Evolutionary conservation across 2,113 vertebrate species (phyloP).

Genomic region (Herpailurus yagouaroundi): DNA sequence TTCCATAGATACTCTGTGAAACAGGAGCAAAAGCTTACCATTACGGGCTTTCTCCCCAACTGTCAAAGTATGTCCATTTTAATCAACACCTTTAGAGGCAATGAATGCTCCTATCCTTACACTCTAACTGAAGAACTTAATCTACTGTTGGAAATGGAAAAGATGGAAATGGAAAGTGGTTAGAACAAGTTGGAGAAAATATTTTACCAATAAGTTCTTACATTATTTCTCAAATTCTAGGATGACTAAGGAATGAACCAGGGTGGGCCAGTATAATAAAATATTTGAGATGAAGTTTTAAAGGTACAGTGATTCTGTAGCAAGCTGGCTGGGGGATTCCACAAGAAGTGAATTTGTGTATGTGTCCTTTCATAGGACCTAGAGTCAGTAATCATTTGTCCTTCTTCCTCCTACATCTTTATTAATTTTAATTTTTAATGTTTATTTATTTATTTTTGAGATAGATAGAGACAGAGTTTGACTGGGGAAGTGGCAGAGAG

Average conservation of each 20-base stretch:
- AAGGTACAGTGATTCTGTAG: not conserved
- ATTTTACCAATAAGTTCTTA: not conserved
- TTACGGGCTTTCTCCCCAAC: not conserved
- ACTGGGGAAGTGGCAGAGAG: no score
- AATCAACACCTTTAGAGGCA: not conserved
- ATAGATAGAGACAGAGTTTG: no score
- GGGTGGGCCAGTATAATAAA: not conserved
- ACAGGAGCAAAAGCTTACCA: not conserved
- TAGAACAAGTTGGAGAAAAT: not conserved
- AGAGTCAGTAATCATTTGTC: not conserved
- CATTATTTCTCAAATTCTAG: not conserved
- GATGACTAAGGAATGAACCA: not conserved
- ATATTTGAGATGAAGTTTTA: not conserved
- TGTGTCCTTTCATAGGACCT: not conserved
- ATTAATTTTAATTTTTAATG: not conserved
- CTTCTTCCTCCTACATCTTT: not conserved
- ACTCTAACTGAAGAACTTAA: not conserved
- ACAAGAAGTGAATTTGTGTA: not conserved
- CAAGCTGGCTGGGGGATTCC: not conserved
- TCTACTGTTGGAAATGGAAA: not conserved
- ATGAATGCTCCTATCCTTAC: not conserved
- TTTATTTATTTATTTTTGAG: no score
- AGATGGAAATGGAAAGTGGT: not conserved
- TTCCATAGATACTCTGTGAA: not conserved
- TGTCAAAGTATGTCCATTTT: not conserved